Evolutionary conservation across 1,140 invertebrate species (phyloP), one percentile per base, ranked within the genome.

Genomic region (Drosophila mojavensis): DNA sequence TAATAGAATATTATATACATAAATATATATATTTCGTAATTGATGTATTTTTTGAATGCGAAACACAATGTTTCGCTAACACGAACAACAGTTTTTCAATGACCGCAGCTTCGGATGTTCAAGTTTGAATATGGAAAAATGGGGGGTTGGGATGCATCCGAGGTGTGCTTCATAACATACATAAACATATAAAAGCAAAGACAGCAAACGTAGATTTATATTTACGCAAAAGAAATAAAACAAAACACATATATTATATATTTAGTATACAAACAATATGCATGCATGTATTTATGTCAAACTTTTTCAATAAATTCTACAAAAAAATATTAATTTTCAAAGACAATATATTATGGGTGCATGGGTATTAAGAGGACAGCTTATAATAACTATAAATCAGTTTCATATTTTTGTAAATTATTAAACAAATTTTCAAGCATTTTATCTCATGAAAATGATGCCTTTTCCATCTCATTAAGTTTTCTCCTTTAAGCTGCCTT

Each of bases 211-310:
- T 86, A 89, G 79, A 89, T 59, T 59, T 67, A 45, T 81, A 85
- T 81, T 85, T 88, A 83, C 75, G 81, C 79, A 86, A 80, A 59
- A 65, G 55, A 81, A 78, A 79, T 58, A 75, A 75, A 91, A 65
- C 56, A 53, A 72, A 53, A 85, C 75, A 79, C 73, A 88, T 83
- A 86, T 79, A 78, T 81, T 84, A 86, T 89, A 90, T 90, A 90
- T 90, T 91, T 90, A 86, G 86, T 90, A 90, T 82, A 90, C 76
- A 90, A 39, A 82, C 82, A 80, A 90, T 90, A 91, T 91, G 90
- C 90, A 91, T 91, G 90, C 90, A 90, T 91, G 90, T 91, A 91
- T 91, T 91, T 91, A 91, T 91, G 88, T 92, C 88, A 81, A 39
- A 91, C 86, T 91, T 91, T 91, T 90, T 90, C 86, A 91, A 92